These are phyloP conservation scores for Leucophenga varia DNA, from an alignment of 1,140 invertebrate species.

Conservation along the genomic window DNA sequence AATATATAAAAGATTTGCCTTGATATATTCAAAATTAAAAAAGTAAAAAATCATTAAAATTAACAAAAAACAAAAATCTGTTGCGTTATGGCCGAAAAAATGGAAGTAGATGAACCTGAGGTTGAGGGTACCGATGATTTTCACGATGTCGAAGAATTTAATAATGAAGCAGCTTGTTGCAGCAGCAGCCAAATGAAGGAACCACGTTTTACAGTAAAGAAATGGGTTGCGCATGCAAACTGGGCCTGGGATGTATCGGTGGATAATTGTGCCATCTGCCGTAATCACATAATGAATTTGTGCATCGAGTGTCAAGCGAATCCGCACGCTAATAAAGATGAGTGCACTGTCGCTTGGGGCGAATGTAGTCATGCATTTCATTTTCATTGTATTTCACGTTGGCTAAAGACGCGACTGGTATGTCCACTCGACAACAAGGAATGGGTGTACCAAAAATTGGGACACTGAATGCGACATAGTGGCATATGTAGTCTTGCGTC, in stretches of 20 bases:
- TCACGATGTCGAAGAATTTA: constrained; percentile 34
- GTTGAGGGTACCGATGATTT: constrained; percentile 37
- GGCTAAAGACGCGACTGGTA: constrained; percentile 98
- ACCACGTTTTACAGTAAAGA: constrained; percentile 86
- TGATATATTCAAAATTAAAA: too few relatives aligned
- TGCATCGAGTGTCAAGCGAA: constrained; percentile 99
- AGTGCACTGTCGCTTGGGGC: constrained; percentile 99
- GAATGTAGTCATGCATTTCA: constrained; percentile 99
- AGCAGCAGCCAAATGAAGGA: constrained; percentile 68
- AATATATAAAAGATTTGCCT: too few relatives aligned
- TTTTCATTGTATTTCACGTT: constrained; percentile 98
- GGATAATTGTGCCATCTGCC: constrained; percentile 99
- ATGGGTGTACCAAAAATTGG: constrained; percentile 98
- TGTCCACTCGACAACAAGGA: constrained; percentile 98
- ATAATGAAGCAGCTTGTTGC: constrained; percentile 66
- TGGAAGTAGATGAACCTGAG: constrained; percentile 81
- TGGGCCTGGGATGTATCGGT: constrained; percentile 99
- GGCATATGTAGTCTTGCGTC: too few relatives aligned
- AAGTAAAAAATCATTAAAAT: too few relatives aligned
- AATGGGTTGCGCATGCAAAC: constrained; percentile 96
- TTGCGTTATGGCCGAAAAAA: constrained; percentile 42
- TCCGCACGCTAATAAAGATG: constrained; percentile 95
- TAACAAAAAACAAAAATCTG: background rate
- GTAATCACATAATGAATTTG: constrained; percentile 99
- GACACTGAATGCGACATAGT: constrained; percentile 21